Evolutionary conservation across 1,140 invertebrate genomes (phyloP), one percentile per base, ranked within the genome.

Genomic region (Plodia interpunctella): DNA sequence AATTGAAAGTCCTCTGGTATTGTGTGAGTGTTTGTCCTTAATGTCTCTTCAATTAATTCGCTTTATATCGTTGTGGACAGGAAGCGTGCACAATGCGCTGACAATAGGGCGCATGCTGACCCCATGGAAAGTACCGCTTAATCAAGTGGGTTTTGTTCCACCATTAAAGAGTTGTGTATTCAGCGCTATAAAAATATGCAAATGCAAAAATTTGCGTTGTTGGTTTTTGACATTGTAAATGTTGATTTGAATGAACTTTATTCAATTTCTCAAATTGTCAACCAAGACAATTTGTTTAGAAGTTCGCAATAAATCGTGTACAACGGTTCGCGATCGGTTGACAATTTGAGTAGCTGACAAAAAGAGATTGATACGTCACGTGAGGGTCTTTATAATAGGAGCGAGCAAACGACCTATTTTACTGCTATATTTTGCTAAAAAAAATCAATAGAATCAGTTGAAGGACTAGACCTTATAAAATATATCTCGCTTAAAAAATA

Each of bases 1-100:
- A 32, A 32, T 32, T 32, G 2, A 6, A 25, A 25, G 30, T 32
- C 30, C 30, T 32, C 13, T 44, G 10, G 38, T 3, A 44, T 44
- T 17, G 13, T 15, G 15, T 44, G 10, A 44, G 38, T 15, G 38
- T 49, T 11, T 62, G 55, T 30, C 55, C 54, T 57, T 57, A 62
- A 52, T 62, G 28, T 51, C 28, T 35, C 49, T 19, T 56, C 20
- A 53, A 62, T 62, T 44, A 57, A 57, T 62, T 25, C 15, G 25
- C 21, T 52, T 56, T 57, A 15, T 44, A 53, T 51, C 54, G 32
- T 6, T 25, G 35, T 10, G 44, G 44, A 57, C 56, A 57, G 56
- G 56, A 57, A 57, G 44, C 56, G 32, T 44, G 49, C 19, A 57
- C 56, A 57, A 57, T 57, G 49, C 38, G 10, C 17, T 17, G 44